These are phyloP conservation scores for Oenanthe oenanthe DNA, from an alignment of 2,113 vertebrate genomes.

Conservation along the genomic window DNA sequence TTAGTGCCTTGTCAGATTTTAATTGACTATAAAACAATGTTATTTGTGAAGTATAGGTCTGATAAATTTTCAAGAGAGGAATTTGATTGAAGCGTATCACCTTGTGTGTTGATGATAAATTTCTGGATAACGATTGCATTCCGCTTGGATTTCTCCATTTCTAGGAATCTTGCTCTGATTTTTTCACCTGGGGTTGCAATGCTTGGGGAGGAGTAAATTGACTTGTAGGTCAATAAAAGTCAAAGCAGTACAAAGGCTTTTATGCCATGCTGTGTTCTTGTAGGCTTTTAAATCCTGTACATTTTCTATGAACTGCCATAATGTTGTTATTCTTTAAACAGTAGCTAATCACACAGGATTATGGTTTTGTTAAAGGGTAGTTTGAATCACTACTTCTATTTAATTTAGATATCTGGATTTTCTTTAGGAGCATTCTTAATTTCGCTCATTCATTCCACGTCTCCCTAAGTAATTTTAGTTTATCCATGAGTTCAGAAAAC, in stretches of 20 bases:
- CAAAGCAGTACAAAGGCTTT: constrained; percentile 45
- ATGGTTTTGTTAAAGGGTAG: not conserved
- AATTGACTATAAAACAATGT: not conserved
- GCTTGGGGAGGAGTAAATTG: constrained; percentile 50
- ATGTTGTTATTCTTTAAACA: not conserved
- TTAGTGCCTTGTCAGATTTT: not conserved
- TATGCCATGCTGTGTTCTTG: constrained; percentile 30
- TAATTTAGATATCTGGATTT: not conserved
- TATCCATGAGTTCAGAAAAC: not conserved
- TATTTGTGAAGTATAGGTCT: not conserved
- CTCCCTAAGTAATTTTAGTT: not conserved
- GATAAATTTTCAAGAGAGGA: not conserved
- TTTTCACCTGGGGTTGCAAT: constrained; percentile 23
- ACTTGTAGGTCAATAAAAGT: constrained; percentile 46
- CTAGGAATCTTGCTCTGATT: constrained; percentile 15
- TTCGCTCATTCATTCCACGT: rapidly evolving
- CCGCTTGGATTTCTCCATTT: not conserved
- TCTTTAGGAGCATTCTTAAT: not conserved
- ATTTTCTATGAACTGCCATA: not conserved
- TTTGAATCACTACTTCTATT: not conserved
- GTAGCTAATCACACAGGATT: not conserved
- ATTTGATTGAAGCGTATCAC: not conserved
- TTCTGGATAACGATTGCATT: not conserved
- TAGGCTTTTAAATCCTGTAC: not conserved
- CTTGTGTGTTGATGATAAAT: not conserved